Conservation (phyloP, 2,113 vertebrate genomes). For the Sebastes schlegelii region DNA sequence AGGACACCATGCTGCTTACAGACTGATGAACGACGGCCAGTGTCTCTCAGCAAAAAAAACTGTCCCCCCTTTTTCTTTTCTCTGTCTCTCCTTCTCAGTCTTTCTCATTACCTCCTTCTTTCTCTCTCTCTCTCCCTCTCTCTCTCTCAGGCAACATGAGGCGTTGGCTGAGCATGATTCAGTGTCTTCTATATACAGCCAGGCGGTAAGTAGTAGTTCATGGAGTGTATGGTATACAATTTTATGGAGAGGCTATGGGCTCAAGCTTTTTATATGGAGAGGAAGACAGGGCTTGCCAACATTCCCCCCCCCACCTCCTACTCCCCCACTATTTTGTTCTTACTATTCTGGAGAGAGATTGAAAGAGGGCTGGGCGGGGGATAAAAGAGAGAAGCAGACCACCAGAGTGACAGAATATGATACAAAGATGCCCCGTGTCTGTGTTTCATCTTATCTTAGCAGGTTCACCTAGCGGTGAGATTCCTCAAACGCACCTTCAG, state of each 20-base stretch:
- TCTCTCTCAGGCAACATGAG: conserved; percentile 29
- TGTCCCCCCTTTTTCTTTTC: conserved; percentile 33
- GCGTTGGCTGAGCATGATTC: conserved; percentile 43
- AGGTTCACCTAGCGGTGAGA: conserved; percentile 77
- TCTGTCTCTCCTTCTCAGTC: conserved; percentile 56
- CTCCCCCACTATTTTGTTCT: conserved; percentile 2
- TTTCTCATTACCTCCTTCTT: conserved; percentile 53
- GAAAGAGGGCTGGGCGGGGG: conserved; percentile 26
- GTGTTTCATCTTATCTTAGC: conserved; percentile 75
- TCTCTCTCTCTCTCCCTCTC: conserved; percentile 3
- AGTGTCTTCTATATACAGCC: conserved; percentile 36
- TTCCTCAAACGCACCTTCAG: conserved; percentile 74
- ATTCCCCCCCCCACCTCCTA: background rate
- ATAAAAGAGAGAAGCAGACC: conserved; percentile 59
- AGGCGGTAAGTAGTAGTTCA: conserved; percentile 31
- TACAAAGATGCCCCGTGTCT: conserved; percentile 59
- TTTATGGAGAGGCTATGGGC: conserved; percentile 47
- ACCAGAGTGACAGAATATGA: conserved; percentile 57
- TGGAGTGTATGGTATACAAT: conserved; percentile 11
- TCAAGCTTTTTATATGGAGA: conserved; percentile 56
- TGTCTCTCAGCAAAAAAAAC: conserved; percentile 59
- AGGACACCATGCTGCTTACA: conserved; percentile 78
- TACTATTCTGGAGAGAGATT: conserved; percentile 32
- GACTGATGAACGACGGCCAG: conserved; percentile 71
- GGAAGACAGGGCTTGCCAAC: conserved; percentile 23